Conservation (phyloP, 2,888 invertebrate species). For the Euzetes globulus region DNA sequence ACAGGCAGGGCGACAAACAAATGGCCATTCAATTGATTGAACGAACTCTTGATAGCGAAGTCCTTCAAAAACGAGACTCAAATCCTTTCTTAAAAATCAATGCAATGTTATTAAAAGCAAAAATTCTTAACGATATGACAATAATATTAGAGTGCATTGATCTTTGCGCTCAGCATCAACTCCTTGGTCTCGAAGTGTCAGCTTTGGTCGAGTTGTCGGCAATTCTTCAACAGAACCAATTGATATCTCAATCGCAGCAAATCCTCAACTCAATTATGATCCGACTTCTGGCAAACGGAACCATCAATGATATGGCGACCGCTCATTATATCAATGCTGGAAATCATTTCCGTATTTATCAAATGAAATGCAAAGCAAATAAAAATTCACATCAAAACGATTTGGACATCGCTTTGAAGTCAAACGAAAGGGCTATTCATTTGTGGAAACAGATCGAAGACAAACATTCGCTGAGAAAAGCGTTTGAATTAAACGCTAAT, state of each 20-base stretch:
- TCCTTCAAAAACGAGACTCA: not conserved
- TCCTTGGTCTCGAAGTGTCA: not conserved
- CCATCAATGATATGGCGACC: conserved; percentile 4
- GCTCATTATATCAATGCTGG: conserved; percentile 25
- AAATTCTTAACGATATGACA: not conserved
- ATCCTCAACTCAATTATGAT: conserved; percentile 28
- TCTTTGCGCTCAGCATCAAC: not conserved
- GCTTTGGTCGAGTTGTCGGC: conserved; percentile 1
- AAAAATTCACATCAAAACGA: conserved; percentile 6
- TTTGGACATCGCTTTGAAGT: conserved; percentile 16
- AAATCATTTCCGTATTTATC: conserved; percentile 25
- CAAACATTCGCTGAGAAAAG: conserved; percentile 12
- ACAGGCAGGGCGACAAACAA: conserved; percentile 18
- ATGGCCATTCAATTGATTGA: conserved; percentile 12
- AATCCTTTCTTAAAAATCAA: conserved; percentile 18
- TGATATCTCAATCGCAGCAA: conserved; percentile 7
- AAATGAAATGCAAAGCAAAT: not conserved
- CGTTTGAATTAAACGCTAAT: conserved; percentile 21
- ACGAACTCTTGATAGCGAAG: conserved; percentile 12
- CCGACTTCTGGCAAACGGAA: conserved; percentile 27
- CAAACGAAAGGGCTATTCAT: conserved; percentile 20
- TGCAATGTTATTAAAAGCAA: conserved; percentile 19
- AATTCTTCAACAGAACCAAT: not conserved
- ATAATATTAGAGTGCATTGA: conserved; percentile 14
- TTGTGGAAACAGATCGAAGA: conserved; percentile 27